Percentiles rank a stretch among this genome's conserved stretches.
Evolutionary conservation across 2,113 vertebrate species (phyloP).

Genomic region (Eubucco bourcierii): DNA sequence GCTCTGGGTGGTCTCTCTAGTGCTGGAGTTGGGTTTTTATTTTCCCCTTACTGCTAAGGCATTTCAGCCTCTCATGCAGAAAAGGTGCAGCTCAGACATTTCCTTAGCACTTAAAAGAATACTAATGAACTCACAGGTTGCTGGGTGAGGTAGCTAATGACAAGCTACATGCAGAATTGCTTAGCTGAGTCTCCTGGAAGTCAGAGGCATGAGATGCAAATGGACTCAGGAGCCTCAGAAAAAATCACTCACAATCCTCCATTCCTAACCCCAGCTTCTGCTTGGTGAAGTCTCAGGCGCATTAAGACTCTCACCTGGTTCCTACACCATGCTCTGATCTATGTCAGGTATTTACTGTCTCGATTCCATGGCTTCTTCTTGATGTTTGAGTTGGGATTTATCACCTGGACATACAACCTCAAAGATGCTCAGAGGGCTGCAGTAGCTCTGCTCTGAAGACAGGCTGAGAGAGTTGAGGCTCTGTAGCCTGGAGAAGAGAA

Average conservation of each 20-base stretch:
- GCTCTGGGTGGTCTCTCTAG: slow-evolving; percentile 11
- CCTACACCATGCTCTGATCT: neutral
- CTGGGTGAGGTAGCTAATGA: slow-evolving; percentile 38
- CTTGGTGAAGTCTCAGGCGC: neutral
- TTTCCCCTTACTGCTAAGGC: neutral
- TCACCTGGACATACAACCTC: neutral
- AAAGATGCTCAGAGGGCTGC: too few species aligned
- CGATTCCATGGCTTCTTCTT: neutral
- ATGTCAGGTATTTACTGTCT: neutral
- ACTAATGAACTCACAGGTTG: slow-evolving; percentile 56
- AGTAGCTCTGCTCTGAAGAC: too few species aligned
- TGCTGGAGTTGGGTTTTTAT: neutral
- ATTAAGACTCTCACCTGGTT: neutral
- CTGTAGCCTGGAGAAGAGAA: too few species aligned
- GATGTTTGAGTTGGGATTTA: neutral
- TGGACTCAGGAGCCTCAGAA: neutral
- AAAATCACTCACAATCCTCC: neutral
- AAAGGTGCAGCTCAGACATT: slow-evolving; percentile 40
- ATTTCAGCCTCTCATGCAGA: slow-evolving; percentile 36
- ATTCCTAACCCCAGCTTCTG: neutral
- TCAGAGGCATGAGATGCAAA: neutral
- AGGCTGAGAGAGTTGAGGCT: too few species aligned
- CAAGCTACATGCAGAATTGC: slow-evolving; percentile 9
- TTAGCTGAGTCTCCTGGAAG: slow-evolving; percentile 7
- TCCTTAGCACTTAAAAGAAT: slow-evolving; percentile 21